A percentile compares a stretch with the other conserved stretches of the same genome.
Evolutionary conservation across 2,113 vertebrate species (phyloP).

Genomic region (Oophaga pumilio): DNA sequence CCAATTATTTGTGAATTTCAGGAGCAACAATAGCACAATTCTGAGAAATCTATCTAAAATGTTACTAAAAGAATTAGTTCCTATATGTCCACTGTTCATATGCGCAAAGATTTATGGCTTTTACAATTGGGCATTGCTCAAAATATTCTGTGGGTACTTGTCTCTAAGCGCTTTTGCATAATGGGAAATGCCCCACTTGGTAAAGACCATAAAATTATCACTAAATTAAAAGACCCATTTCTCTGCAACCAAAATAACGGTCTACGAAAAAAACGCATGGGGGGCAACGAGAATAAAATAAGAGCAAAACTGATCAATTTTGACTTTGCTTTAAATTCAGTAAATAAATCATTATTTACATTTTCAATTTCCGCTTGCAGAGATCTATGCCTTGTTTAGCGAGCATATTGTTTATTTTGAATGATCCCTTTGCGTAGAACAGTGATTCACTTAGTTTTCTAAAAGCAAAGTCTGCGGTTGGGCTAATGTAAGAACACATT

Average conservation of each 20-base stretch:
- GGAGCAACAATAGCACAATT: neutral
- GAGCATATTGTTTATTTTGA: neutral
- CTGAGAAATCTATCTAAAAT: neutral
- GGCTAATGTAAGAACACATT: conserved; percentile 11
- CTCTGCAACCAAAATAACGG: no score
- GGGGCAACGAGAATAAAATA: no score
- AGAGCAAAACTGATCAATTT: no score
- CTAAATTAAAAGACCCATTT: no score
- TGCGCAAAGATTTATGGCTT: neutral
- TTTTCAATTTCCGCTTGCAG: neutral
- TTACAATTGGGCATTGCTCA: no score
- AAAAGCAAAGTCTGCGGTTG: conserved; percentile 8
- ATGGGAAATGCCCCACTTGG: no score
- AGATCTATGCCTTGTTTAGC: neutral
- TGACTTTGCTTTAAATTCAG: neutral
- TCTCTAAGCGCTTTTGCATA: no score
- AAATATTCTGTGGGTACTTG: no score
- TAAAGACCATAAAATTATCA: no score
- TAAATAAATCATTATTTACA: neutral
- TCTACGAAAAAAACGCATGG: no score
- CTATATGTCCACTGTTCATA: neutral
- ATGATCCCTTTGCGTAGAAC: neutral
- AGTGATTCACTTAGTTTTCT: conserved; percentile 29
- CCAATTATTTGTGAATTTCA: neutral
- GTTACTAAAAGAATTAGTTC: neutral